These are phyloP conservation scores for Drosophila dives DNA, from an alignment of 2,888 invertebrate genomes.

Conservation along the genomic window DNA sequence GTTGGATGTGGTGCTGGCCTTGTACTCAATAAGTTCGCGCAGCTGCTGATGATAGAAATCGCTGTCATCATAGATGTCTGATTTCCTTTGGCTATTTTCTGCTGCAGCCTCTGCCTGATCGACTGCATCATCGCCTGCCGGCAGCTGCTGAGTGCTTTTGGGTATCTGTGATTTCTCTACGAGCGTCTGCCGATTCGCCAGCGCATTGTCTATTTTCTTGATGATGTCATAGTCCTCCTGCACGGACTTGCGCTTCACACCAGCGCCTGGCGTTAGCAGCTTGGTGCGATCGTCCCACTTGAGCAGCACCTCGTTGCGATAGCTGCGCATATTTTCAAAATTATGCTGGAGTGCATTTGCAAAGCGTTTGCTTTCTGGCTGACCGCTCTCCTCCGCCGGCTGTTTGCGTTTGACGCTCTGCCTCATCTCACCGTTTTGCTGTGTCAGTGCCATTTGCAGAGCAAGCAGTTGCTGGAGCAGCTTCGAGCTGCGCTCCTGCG, in stretches of 20 bases:
- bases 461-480: constrained; percentile 88
- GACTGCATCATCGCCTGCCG: constrained; percentile 2
- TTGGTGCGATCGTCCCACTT: constrained; percentile 98
- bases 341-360: constrained; percentile 86
- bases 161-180: constrained; percentile 92
- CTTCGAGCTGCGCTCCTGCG: constrained; percentile 85
- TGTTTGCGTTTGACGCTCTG: constrained; percentile 84
- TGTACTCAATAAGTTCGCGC: constrained; percentile 95
- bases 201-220: constrained; percentile 92
- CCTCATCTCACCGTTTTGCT: constrained; percentile 89
- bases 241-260: constrained; percentile 86
- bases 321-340: constrained; percentile 88
- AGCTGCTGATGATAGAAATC: constrained; percentile 98
- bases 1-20: constrained; percentile 93
- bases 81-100: constrained; percentile 26
- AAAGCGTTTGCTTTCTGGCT: constrained; percentile 63
- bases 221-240: constrained; percentile 86
- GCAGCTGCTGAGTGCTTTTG: constrained; percentile 88
- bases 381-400: constrained; percentile 21
- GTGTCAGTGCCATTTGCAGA: constrained; percentile 87
- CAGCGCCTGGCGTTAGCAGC: constrained; percentile 88
- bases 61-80: constrained; percentile 97
- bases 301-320: constrained; percentile 92
- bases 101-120: constrained; percentile 1
- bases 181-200: constrained; percentile 91